Percentiles rank a stretch among this genome's conserved stretches.
phyloP scores from a whole-genome alignment of 2,888 invertebrate species.

The Ichneumoninae sp. region DNA sequence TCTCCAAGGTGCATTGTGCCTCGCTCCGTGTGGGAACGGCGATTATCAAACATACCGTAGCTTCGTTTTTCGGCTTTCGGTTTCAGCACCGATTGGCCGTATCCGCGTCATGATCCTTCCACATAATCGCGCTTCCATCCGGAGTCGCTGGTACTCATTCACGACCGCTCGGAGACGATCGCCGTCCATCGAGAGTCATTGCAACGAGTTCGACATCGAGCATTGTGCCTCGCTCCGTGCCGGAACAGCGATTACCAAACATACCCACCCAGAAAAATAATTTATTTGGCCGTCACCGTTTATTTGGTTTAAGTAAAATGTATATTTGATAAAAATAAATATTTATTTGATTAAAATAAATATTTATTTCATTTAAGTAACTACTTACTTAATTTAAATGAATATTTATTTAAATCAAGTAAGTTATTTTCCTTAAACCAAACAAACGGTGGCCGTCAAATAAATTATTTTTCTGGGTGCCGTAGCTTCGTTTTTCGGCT shows the following conservation, averaged over 20 bases:
- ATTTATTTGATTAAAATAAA: no score
- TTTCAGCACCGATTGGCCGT: conserved; percentile 42
- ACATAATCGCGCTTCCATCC: conserved; percentile 14
- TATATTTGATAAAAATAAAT: no score
- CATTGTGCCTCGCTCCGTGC: conserved; percentile 33
- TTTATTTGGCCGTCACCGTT: no score
- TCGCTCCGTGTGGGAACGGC: conserved; percentile 55
- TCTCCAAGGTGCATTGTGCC: conserved; percentile 2
- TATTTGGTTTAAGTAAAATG: no score
- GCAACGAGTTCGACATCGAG: neutral
- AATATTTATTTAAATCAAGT: no score
- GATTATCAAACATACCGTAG: conserved; percentile 55
- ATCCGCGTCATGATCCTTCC: conserved; percentile 27
- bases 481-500: conserved; percentile 62
- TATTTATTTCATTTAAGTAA: no score
- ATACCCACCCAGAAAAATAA: conserved; percentile 14
- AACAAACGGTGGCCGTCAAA: no score
- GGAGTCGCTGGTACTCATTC: neutral
- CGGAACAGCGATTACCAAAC: conserved; percentile 56
- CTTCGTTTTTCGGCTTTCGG: conserved; percentile 63
- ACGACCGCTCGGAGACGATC: neutral
- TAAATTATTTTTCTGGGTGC: no score
- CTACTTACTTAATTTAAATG: no score
- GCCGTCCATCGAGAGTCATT: neutral
- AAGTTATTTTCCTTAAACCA: no score